Percentiles rank a stretch among this genome's conserved stretches.
phyloP scores from a whole-genome alignment of 2,888 invertebrate genomes.

The Bhutanitis thaidina region DNA sequence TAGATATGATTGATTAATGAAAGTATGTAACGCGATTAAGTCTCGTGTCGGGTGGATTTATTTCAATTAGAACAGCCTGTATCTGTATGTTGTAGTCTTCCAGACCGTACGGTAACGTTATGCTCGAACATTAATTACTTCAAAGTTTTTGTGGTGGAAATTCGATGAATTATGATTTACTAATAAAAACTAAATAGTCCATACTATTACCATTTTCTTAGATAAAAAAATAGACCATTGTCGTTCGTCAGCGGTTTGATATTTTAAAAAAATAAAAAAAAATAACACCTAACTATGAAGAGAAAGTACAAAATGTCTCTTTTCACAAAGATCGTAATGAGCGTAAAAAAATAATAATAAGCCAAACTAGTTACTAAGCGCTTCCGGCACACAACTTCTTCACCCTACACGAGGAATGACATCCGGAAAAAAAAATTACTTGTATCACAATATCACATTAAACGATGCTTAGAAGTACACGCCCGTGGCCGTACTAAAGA shows the following conservation, averaged over 20 bases:
- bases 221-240: too few species aligned
- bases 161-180: too few species aligned
- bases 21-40: slow-evolving; percentile 22
- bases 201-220: too few species aligned
- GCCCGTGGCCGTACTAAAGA: slow-evolving; percentile 32
- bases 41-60: slow-evolving; percentile 32
- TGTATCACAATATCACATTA: slow-evolving; percentile 30
- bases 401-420: slow-evolving; percentile 34
- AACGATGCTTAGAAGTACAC: slow-evolving; percentile 33
- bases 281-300: too few species aligned
- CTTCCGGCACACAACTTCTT: slow-evolving; percentile 25
- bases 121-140: neutral
- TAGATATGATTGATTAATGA: slow-evolving; percentile 21
- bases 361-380: slow-evolving; percentile 51
- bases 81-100: slow-evolving; percentile 6
- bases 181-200: too few species aligned
- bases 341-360: slow-evolving; percentile 25
- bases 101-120: neutral
- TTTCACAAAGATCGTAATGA: neutral
- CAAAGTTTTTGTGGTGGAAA: too few species aligned
- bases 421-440: slow-evolving; percentile 23
- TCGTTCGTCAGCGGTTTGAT: too few species aligned
- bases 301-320: too few species aligned
- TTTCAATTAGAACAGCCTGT: slow-evolving; percentile 16
- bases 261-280: too few species aligned